Percentiles rank a stretch among this genome's conserved stretches.
Evolutionary conservation across 2,888 invertebrate genomes (phyloP).

Genomic region (Actias luna): DNA sequence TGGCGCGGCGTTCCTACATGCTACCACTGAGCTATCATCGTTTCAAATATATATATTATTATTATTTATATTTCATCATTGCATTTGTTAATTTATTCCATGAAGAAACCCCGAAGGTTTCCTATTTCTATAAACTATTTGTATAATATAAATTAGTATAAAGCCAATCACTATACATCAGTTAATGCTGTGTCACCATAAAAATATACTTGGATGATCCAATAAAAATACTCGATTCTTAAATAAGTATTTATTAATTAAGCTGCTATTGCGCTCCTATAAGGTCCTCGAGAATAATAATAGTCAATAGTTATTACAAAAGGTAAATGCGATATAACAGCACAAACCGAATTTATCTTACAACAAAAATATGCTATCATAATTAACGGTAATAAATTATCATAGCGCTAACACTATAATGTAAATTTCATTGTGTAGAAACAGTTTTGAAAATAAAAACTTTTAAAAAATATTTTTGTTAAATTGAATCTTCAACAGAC

Average conservation of each 20-base stretch:
- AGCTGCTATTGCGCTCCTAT: slow-evolving; percentile 34
- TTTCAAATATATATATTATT: too few relatives aligned
- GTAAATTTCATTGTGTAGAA: not conserved
- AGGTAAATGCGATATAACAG: slow-evolving; percentile 22
- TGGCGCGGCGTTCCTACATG: too few relatives aligned
- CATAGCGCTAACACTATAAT: not conserved
- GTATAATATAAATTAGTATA: too few relatives aligned
- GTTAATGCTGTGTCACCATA: too few relatives aligned
- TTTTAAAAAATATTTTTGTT: not conserved
- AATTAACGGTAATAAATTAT: slow-evolving; percentile 1
- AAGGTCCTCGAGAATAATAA: slow-evolving; percentile 39
- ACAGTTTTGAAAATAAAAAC: not conserved
- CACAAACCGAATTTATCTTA: slow-evolving; percentile 6
- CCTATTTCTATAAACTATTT: too few relatives aligned
- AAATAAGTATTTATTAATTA: slow-evolving; percentile 47
- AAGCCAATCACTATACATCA: too few relatives aligned
- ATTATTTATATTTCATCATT: too few relatives aligned
- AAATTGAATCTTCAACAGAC: not conserved
- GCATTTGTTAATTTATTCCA: too few relatives aligned
- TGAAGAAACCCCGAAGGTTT: too few relatives aligned
- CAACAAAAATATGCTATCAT: not conserved
- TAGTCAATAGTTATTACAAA: slow-evolving; percentile 23
- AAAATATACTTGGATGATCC: not conserved
- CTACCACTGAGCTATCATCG: too few relatives aligned
- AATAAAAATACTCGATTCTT: slow-evolving; percentile 2